These are phyloP conservation scores for Bucorvus abyssinicus DNA, from an alignment of 2,797 vertebrate genomes.

Conservation along the genomic window DNA sequence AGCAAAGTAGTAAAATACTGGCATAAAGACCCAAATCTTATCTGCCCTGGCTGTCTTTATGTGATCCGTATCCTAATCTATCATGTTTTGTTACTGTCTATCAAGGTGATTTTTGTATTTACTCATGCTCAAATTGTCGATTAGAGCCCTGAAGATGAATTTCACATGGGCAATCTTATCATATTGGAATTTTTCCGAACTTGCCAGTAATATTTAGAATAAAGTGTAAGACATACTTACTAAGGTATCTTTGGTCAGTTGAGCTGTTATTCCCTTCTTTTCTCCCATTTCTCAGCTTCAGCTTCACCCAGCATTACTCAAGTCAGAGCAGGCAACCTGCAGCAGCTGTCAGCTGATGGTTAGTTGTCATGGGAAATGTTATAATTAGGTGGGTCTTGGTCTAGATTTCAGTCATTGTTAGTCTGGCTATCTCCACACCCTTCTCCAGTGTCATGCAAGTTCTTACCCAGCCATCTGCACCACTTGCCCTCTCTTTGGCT, in stretches of 20 bases:
- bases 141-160: background rate
- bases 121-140: background rate
- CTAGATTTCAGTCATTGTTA: constrained; percentile 11
- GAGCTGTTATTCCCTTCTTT: background rate
- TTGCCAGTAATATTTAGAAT: background rate
- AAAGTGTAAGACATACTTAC: background rate
- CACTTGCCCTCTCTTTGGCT: background rate
- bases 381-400: constrained; percentile 12
- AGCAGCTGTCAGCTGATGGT: constrained; percentile 42
- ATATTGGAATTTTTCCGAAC: background rate
- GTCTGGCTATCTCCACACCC: background rate
- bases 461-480: background rate
- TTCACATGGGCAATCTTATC: background rate
- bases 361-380: constrained; percentile 31
- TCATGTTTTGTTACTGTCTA: background rate
- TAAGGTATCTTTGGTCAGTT: background rate
- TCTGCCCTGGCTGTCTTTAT: background rate
- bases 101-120: background rate
- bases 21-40: background rate
- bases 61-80: background rate
- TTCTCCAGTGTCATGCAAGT: background rate
- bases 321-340: background rate
- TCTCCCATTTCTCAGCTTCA: background rate
- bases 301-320: background rate
- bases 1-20: background rate